Percentiles rank a stretch among this genome's conserved stretches.
Conservation (phyloP, 2,113 vertebrate species). For the Procavia capensis region DNA sequence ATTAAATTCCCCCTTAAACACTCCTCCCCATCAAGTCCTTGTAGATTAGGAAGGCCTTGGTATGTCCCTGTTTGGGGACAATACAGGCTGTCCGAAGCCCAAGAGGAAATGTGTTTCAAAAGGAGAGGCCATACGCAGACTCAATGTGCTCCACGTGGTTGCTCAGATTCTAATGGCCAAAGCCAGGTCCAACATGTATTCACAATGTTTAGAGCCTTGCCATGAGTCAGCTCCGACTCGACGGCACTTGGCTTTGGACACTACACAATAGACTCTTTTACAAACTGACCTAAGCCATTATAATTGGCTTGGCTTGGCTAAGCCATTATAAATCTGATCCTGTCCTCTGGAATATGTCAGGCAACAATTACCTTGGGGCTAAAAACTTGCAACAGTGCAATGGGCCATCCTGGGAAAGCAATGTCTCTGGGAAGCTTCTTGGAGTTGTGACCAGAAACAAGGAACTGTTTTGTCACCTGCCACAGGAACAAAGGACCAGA, state of each 20-base stretch:
- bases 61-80: background rate
- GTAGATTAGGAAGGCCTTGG: background rate
- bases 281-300: rapidly evolving
- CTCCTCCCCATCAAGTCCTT: rapidly evolving
- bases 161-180: background rate
- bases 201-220: rapidly evolving
- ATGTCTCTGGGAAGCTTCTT: background rate
- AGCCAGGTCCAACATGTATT: background rate
- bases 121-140: background rate
- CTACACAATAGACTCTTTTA: rapidly evolving
- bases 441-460: background rate
- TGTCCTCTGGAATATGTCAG: no score
- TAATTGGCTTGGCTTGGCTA: no score
- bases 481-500: background rate
- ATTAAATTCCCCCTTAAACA: background rate
- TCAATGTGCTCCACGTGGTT: rapidly evolving
- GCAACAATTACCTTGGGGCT: rapidly evolving
- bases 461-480: no score
- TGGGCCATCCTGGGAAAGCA: rapidly evolving
- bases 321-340: rapidly evolving
- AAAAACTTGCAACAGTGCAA: background rate
- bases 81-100: background rate
- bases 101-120: background rate
- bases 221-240: no score
- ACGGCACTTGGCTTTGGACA: no score